phyloP scores from a whole-genome alignment of 2,797 vertebrate species.

The Todus mexicanus region DNA sequence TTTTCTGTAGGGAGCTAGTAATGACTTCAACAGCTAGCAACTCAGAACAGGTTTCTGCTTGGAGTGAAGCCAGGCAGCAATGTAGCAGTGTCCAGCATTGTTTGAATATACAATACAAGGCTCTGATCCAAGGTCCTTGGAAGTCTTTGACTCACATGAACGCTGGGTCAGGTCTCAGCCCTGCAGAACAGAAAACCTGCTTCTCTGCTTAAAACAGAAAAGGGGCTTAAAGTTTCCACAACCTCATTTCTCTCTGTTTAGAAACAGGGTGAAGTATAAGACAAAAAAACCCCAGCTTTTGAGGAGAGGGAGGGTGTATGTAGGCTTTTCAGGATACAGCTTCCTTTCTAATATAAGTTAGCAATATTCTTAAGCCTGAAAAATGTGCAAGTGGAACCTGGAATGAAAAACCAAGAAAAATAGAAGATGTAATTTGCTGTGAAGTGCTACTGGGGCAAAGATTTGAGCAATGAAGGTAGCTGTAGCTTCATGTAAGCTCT shows the following conservation, averaged over 20 bases:
- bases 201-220: neutral
- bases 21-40: neutral
- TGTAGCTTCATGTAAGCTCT: neutral
- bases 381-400: neutral
- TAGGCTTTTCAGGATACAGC: neutral
- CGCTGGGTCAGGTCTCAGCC: neutral
- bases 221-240: neutral
- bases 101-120: conserved; percentile 4
- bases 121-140: conserved; percentile 11
- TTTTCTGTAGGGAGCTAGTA: neutral
- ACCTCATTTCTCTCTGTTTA: neutral
- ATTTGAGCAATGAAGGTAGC: neutral
- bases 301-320: neutral
- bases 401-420: neutral
- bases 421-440: neutral
- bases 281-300: neutral
- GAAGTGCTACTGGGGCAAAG: neutral
- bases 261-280: neutral
- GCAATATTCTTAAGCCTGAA: neutral
- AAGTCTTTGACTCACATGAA: conserved; percentile 7
- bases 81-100: conserved; percentile 2
- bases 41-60: neutral
- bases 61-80: neutral
- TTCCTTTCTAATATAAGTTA: neutral
- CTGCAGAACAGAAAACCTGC: conserved; percentile 1